Evolutionary conservation across 2,797 vertebrate species (phyloP).

Genomic region (Pempheris klunzingeri): DNA sequence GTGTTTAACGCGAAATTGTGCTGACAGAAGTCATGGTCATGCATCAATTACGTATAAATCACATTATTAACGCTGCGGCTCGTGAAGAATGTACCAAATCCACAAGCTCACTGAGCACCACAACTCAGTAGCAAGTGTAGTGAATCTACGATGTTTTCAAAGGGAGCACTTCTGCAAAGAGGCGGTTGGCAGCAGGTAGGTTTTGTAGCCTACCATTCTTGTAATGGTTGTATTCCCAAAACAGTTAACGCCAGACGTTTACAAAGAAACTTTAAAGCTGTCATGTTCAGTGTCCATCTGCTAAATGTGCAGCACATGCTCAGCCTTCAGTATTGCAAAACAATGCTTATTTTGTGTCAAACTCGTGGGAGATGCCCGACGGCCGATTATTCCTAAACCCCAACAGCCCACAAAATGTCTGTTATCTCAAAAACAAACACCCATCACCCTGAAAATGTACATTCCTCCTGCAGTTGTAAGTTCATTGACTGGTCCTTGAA

Average conservation of each 20-base stretch:
- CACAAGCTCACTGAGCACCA: background rate
- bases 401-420: too few species aligned
- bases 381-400: too few species aligned
- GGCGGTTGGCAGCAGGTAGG: background rate
- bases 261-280: background rate
- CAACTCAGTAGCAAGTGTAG: too few species aligned
- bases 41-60: background rate
- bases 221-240: background rate
- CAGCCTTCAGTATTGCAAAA: too few species aligned
- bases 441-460: too few species aligned
- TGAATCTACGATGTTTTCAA: background rate
- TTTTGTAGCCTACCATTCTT: too few species aligned
- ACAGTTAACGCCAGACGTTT: background rate
- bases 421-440: too few species aligned
- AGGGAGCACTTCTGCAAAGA: background rate
- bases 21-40: background rate
- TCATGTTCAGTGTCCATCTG: background rate
- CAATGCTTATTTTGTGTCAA: too few species aligned
- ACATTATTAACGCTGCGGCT: background rate
- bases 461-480: too few species aligned
- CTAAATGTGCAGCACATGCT: background rate
- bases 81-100: too few species aligned
- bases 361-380: too few species aligned
- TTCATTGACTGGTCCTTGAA: too few species aligned
- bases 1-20: background rate